Base-by-base conservation (phyloP, 1,140 invertebrate genomes). In the Pogonus chalceus region DNA sequence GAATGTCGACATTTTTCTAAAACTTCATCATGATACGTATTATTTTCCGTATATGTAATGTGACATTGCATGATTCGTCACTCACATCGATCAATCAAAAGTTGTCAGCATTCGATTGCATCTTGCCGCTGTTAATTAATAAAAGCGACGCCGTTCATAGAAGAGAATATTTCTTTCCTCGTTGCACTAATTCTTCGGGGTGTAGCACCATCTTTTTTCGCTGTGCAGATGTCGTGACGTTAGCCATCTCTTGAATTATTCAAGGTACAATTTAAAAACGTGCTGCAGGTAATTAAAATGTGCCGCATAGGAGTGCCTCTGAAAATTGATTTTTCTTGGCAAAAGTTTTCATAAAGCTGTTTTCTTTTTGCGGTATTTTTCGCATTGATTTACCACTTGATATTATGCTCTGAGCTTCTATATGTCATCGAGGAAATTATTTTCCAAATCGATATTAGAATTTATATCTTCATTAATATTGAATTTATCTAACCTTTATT, bases 251-350 rank as follows among this genome's bases (percentile, higher is more conserved):
- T 4, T 31, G 26, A 31, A 43, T 43, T 12, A 43, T 43, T 43
- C 37, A 43, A 16, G 37, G 18, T 43, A 43, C 37, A 43, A 43
- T 43, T 43, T 43, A 43, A 43, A 43, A 43, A 43, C 37, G 18
- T 43, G 37, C 37, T 43, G 37, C 37, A 43, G 37, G 37, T 43
- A 43, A 43, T 43, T 43, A 43, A 43, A 43, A 43, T 43, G 37
- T 43, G 37, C 9, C 37, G 37, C 37, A 43, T 43, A 43, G 37
- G 37, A 43, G 37, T 43, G 37, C 37, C 37, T 16, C 7, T 43
- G 37, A 16, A 43, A 43, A 43, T 43, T 43, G 37, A 43, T 43
- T 43, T 43, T 43, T 43, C 37, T 16, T 10, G 14, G 26, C 26
- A 31, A 4, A 31, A 43, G 9, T 43, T 43, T 43, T 16, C 9